Evolutionary conservation across 2,888 invertebrate species (phyloP).

Genomic region (Cataglyphis altisquamis): DNA sequence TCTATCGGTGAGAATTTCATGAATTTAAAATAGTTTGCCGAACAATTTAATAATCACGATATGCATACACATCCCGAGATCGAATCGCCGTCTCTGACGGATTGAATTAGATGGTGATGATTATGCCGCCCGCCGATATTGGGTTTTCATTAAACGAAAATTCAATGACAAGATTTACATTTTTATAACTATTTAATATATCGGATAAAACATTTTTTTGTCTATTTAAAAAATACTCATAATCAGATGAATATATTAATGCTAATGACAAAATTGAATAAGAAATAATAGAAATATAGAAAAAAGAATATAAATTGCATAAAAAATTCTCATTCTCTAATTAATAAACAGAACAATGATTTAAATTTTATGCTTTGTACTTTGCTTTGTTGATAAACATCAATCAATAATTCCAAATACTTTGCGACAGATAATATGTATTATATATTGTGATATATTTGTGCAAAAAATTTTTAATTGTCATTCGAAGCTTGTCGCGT

Average conservation of each 20-base stretch:
- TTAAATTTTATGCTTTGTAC: neutral
- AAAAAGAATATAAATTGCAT: neutral
- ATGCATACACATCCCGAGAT: neutral
- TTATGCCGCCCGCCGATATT: slow-evolving; percentile 12
- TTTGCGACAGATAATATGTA: neutral
- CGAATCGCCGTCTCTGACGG: slow-evolving; percentile 11
- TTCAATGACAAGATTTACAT: neutral
- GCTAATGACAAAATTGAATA: neutral
- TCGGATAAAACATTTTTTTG: neutral
- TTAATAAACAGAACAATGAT: neutral
- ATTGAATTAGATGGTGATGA: slow-evolving; percentile 28
- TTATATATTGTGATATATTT: neutral
- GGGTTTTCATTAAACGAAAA: neutral
- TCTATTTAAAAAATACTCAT: neutral
- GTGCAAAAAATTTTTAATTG: neutral
- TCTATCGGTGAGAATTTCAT: slow-evolving; percentile 82
- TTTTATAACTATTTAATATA: neutral
- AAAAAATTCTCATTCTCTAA: neutral
- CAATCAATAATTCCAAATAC: neutral
- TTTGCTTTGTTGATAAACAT: neutral
- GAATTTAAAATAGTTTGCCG: slow-evolving; percentile 73
- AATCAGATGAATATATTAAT: neutral
- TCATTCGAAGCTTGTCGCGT: neutral
- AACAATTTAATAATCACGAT: slow-evolving; percentile 61
- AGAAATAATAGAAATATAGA: slow-evolving; percentile 5